These are phyloP conservation scores for Mesembrinibis cayennensis DNA, from an alignment of 2,113 vertebrate genomes.

Conservation along the genomic window DNA sequence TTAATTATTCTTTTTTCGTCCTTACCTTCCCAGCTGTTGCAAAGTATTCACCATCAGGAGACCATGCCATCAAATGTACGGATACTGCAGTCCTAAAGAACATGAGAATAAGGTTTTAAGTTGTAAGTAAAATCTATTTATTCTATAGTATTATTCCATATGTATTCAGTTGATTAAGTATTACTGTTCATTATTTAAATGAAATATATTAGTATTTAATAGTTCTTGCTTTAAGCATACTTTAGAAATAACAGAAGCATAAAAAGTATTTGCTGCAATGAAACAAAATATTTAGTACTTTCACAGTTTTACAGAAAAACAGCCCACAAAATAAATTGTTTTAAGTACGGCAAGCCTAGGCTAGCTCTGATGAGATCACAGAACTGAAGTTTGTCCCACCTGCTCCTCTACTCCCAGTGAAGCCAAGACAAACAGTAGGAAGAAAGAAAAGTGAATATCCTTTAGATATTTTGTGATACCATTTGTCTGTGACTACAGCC, in stretches of 20 bases:
- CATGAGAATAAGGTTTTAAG: background rate
- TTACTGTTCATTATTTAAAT: background rate
- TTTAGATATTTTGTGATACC: background rate
- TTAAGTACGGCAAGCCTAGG: background rate
- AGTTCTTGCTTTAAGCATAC: background rate
- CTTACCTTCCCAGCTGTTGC: conserved; percentile 95
- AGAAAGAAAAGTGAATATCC: background rate
- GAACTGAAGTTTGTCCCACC: background rate
- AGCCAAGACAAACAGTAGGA: background rate
- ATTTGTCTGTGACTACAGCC: background rate
- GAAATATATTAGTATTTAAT: background rate
- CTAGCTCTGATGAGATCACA: background rate
- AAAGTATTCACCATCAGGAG: conserved; percentile 97
- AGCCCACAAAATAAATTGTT: background rate
- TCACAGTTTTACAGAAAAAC: background rate
- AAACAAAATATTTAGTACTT: background rate
- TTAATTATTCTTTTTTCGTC: background rate
- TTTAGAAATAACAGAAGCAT: background rate
- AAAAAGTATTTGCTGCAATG: background rate
- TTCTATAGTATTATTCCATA: background rate
- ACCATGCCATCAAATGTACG: conserved; percentile 94
- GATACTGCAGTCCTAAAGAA: conserved; percentile 89
- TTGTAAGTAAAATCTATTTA: background rate
- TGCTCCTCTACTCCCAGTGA: background rate
- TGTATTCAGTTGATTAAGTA: background rate